Evolutionary conservation across 2,888 invertebrate genomes (phyloP).

Genomic region (Rotaria magnacalcarata): DNA sequence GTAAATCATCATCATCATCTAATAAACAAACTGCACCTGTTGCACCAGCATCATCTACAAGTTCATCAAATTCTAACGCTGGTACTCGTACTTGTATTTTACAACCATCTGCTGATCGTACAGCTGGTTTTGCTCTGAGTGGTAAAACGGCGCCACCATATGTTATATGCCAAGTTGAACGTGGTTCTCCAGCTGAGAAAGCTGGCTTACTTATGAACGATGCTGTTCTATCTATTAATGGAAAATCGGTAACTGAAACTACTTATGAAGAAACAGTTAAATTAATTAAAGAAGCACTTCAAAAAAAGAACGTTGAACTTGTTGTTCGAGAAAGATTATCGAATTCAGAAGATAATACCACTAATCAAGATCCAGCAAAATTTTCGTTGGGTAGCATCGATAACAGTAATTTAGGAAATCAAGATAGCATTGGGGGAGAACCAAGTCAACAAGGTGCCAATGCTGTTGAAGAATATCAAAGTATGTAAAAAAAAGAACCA

Average conservation of each 20-base stretch:
- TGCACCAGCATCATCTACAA: neutral
- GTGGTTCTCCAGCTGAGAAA: neutral
- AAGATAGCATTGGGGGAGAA: neutral
- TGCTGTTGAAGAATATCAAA: conserved; percentile 14
- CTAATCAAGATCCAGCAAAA: neutral
- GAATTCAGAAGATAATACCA: neutral
- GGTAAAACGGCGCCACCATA: neutral
- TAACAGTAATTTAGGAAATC: neutral
- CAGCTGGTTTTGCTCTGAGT: conserved; percentile 24
- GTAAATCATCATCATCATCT: neutral
- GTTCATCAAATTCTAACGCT: neutral
- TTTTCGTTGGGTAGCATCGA: neutral
- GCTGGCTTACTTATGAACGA: conserved; percentile 3
- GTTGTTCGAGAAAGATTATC: neutral
- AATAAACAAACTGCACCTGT: neutral
- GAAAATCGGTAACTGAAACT: neutral
- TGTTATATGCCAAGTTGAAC: neutral
- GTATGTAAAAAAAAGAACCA: neutral
- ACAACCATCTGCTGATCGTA: neutral
- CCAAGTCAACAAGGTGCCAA: neutral
- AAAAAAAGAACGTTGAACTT: neutral
- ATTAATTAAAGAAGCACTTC: conserved; percentile 28
- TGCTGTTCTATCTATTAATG: neutral
- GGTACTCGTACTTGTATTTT: neutral
- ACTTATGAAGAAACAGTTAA: neutral